Conservation (phyloP, 2,888 invertebrate genomes). For the Strigamia crassipes region DNA sequence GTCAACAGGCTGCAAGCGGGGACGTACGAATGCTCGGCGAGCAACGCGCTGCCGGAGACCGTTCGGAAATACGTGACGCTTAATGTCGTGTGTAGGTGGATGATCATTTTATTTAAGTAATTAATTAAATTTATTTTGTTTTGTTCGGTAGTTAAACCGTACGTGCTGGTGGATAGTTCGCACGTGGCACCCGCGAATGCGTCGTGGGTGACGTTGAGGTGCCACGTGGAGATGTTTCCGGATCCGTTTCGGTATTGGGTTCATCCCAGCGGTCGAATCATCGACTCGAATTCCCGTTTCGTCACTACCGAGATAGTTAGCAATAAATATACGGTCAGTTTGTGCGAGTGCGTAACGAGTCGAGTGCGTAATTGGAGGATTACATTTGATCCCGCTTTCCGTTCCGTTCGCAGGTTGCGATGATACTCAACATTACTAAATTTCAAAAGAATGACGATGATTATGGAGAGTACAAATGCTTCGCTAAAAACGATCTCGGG, state of each 20-base stretch:
- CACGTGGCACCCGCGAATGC: slow-evolving; percentile 57
- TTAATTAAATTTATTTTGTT: background rate
- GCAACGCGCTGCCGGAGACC: slow-evolving; percentile 84
- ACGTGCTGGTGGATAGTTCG: background rate
- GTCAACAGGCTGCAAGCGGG: slow-evolving; percentile 77
- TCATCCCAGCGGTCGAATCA: slow-evolving; percentile 72
- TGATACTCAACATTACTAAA: slow-evolving; percentile 76
- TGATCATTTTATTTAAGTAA: background rate
- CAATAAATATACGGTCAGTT: slow-evolving; percentile 61
- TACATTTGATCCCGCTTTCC: slow-evolving; percentile 19
- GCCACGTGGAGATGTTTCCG: slow-evolving; percentile 86
- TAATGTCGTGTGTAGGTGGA: slow-evolving; percentile 85
- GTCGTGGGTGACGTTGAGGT: slow-evolving; percentile 64
- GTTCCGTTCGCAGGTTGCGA: slow-evolving; percentile 66
- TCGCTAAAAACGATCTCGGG: slow-evolving; percentile 81
- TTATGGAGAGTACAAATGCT: slow-evolving; percentile 78
- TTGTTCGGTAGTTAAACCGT: background rate
- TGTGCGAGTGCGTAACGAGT: background rate
- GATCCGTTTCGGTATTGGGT: slow-evolving; percentile 87
- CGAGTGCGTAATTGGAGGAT: background rate
- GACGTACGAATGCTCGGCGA: slow-evolving; percentile 75
- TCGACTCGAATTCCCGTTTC: slow-evolving; percentile 64
- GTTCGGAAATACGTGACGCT: slow-evolving; percentile 78
- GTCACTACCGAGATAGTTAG: background rate
- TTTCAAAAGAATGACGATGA: slow-evolving; percentile 67